These are phyloP conservation scores for Leptosomus discolor DNA, from an alignment of 2,113 vertebrate species.

Conservation along the genomic window DNA sequence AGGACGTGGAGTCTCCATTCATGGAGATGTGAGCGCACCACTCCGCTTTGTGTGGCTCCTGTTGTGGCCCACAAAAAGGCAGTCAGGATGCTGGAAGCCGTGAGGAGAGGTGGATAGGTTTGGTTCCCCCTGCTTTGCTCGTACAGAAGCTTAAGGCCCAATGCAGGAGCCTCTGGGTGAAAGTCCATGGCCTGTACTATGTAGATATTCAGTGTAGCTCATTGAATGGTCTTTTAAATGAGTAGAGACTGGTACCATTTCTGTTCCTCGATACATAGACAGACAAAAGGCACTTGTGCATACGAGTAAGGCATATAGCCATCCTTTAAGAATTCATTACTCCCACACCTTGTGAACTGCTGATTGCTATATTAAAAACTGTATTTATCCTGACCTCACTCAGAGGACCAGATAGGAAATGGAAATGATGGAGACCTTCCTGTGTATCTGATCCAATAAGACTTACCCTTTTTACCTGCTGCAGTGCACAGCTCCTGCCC, in stretches of 20 bases:
- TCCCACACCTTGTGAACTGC: neutral
- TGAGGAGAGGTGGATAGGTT: accelerated
- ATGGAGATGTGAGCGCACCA: neutral
- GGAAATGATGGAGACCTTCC: neutral
- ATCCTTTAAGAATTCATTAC: neutral
- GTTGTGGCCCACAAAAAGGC: neutral
- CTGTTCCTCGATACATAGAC: neutral
- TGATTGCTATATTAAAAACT: neutral
- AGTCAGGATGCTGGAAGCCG: neutral
- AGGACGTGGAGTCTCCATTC: accelerated
- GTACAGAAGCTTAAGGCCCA: neutral
- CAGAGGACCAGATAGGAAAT: neutral
- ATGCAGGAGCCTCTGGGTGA: neutral
- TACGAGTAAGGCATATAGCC: neutral
- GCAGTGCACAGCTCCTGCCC: neutral
- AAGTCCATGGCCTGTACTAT: neutral
- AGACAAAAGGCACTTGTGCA: neutral
- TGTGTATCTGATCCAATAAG: neutral
- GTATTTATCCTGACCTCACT: neutral
- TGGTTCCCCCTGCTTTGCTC: neutral
- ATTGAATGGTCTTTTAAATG: neutral
- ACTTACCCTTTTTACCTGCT: neutral
- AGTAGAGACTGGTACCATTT: neutral
- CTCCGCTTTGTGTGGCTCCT: neutral
- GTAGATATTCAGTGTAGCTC: neutral